phyloP scores from a whole-genome alignment of 2,888 invertebrate species.

The Sarcophaga subvicina region DNA sequence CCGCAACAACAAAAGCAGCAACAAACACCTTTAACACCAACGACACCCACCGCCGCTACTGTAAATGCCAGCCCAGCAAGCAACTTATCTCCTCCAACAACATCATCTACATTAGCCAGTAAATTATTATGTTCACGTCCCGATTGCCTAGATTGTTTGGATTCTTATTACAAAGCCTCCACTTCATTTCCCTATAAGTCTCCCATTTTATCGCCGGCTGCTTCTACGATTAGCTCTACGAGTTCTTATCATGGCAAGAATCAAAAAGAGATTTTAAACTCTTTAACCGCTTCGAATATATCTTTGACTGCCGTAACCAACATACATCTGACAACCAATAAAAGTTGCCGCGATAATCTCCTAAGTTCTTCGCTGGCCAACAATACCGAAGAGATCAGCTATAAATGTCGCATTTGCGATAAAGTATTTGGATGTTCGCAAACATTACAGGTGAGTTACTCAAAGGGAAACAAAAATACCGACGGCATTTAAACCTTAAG shows the following conservation, averaged over 20 bases:
- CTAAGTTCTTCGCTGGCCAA: constrained; percentile 23
- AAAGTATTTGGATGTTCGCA: constrained; percentile 81
- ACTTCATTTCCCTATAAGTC: constrained; percentile 53
- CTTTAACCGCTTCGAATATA: constrained; percentile 66
- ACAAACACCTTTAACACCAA: constrained; percentile 49
- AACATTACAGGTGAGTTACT: constrained; percentile 79
- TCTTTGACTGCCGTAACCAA: constrained; percentile 76
- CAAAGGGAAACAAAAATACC: neutral
- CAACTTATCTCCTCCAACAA: neutral
- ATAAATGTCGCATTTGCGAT: constrained; percentile 81
- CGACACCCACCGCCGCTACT: constrained; percentile 32
- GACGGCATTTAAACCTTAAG: constrained; percentile 7
- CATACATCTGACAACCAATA: constrained; percentile 71
- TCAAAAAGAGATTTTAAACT: constrained; percentile 45
- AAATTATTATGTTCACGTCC: constrained; percentile 72
- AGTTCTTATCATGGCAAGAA: constrained; percentile 65
- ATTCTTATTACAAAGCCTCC: constrained; percentile 74
- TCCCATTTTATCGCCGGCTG: constrained; percentile 74
- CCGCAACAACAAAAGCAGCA: neutral
- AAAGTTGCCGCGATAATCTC: constrained; percentile 36
- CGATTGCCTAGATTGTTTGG: constrained; percentile 76
- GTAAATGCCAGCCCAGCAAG: neutral
- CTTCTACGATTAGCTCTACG: constrained; percentile 73
- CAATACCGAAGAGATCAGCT: constrained; percentile 78
- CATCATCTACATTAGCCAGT: neutral